phyloP scores from a whole-genome alignment of 2,113 vertebrate species.

The Microtus ochrogaster region DNA sequence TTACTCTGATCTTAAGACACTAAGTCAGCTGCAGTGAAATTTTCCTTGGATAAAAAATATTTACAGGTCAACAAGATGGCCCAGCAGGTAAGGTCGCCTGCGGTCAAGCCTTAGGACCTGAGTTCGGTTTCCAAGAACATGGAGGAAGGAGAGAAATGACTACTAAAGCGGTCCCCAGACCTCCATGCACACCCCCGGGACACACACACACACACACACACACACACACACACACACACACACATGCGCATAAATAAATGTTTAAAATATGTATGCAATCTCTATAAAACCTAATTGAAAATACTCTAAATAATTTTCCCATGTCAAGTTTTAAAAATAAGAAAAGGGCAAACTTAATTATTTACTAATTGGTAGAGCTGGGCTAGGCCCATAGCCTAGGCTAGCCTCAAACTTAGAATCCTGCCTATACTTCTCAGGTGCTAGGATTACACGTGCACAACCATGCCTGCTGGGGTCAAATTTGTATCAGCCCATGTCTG shows the following conservation, averaged over 20 bases:
- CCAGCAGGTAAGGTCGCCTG: background rate
- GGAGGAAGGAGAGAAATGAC: background rate
- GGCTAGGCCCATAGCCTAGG: background rate
- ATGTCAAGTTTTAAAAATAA: background rate
- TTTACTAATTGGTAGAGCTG: background rate
- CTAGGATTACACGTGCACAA: background rate
- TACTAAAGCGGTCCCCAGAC: background rate
- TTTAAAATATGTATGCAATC: background rate
- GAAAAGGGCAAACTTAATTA: background rate
- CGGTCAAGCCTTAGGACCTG: background rate
- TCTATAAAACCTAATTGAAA: constrained; percentile 18
- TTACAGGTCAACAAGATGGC: background rate
- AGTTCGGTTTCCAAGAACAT: background rate
- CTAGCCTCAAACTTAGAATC: background rate
- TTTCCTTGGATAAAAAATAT: constrained; percentile 20
- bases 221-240: background rate
- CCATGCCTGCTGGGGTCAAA: background rate
- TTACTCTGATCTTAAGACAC: constrained; percentile 18
- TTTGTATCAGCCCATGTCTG: background rate
- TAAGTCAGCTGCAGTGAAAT: background rate
- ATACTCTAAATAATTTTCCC: background rate
- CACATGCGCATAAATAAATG: background rate
- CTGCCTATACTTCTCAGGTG: too few species aligned
- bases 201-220: background rate
- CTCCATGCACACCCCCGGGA: background rate